Percentiles rank a stretch among this genome's conserved stretches.
These are phyloP conservation scores for Oxygymnocypris stewartii DNA, from an alignment of 2,113 vertebrate species.

Conservation along the genomic window DNA sequence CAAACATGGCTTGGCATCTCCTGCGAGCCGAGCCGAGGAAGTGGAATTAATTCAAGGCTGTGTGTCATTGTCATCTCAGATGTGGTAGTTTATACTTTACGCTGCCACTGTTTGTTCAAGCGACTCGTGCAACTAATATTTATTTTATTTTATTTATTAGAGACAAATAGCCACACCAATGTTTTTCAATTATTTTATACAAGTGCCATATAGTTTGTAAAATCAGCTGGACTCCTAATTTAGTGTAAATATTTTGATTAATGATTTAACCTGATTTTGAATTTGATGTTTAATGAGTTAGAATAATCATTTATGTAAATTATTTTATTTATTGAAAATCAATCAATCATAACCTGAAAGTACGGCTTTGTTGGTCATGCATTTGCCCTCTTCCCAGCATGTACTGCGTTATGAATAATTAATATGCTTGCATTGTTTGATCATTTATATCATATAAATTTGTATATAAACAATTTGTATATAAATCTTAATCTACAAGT, in stretches of 20 bases:
- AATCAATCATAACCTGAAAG: too few relatives aligned
- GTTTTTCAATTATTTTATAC: not conserved
- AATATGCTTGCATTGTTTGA: not conserved
- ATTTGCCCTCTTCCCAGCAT: too few relatives aligned
- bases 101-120: slow-evolving; percentile 31
- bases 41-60: slow-evolving; percentile 26
- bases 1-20: slow-evolving; percentile 17
- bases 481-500: not conserved
- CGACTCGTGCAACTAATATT: not conserved
- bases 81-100: not conserved
- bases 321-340: too few relatives aligned
- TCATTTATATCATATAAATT: not conserved
- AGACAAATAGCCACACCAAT: not conserved
- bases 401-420: not conserved
- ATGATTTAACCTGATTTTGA: too few relatives aligned
- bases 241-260: not conserved
- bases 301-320: too few relatives aligned
- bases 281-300: too few relatives aligned
- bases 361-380: too few relatives aligned
- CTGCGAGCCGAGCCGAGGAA: not conserved
- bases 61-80: slow-evolving; percentile 24
- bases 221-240: not conserved
- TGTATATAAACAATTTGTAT: not conserved
- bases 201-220: not conserved
- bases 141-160: not conserved